Evolutionary conservation across 92 coral and sea anemone species (phyloP).

Genomic region (Scolanthus callimorphus): DNA sequence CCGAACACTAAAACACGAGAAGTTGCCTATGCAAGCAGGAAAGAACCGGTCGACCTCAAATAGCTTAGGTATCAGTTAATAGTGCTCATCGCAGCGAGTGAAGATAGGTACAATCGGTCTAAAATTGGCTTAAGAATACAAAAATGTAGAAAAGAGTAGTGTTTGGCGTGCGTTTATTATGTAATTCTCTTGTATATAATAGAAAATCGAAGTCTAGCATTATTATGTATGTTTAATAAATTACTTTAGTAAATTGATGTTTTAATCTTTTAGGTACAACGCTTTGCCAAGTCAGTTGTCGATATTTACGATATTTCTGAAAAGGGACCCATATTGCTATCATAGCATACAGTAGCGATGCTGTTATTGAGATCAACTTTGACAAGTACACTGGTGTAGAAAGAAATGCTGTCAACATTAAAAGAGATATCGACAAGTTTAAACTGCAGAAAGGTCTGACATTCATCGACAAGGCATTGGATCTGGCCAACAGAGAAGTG

Average conservation of each 20-base stretch:
- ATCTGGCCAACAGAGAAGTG: background rate
- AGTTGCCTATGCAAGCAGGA: too few relatives aligned
- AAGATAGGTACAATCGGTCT: too few relatives aligned
- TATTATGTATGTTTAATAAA: too few relatives aligned
- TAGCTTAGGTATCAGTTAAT: too few relatives aligned
- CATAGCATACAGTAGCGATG: conserved; percentile 10
- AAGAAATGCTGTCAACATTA: conserved; percentile 26
- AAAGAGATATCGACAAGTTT: conserved; percentile 17
- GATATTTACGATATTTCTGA: conserved; percentile 31
- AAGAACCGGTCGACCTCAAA: too few relatives aligned
- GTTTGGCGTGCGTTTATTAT: too few relatives aligned
- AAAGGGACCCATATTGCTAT: conserved; percentile 27
- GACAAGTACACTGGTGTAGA: conserved; percentile 25
- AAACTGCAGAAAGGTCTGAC: conserved; percentile 4
- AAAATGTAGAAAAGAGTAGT: too few relatives aligned
- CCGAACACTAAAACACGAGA: too few relatives aligned
- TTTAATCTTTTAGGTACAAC: background rate
- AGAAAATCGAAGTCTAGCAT: too few relatives aligned
- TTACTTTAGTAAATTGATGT: background rate
- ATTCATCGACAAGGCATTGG: conserved; percentile 20
- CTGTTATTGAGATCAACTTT: conserved; percentile 20
- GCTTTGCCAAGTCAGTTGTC: conserved; percentile 8
- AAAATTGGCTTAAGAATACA: too few relatives aligned
- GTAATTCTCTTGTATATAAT: too few relatives aligned
- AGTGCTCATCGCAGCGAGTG: too few relatives aligned